Conservation (phyloP, 2,888 invertebrate species). For the Petrolisthes manimaculis region DNA sequence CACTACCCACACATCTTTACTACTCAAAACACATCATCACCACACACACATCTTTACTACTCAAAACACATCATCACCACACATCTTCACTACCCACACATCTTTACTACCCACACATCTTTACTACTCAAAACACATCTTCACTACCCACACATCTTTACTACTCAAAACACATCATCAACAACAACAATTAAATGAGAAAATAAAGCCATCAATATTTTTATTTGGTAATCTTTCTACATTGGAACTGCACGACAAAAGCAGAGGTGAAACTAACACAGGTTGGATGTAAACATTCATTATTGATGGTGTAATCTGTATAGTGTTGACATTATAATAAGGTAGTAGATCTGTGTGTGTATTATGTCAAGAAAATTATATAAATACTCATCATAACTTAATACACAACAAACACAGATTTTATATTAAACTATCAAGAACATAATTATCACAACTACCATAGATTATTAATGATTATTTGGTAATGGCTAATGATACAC, state of each 20-base stretch:
- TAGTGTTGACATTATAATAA: background rate
- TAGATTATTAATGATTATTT: slow-evolving; percentile 10
- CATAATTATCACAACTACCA: slow-evolving; percentile 5
- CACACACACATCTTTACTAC: too few species aligned
- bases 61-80: too few species aligned
- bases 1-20: too few species aligned
- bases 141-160: too few species aligned
- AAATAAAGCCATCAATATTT: slow-evolving; percentile 46
- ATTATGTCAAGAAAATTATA: slow-evolving; percentile 15
- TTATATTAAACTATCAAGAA: slow-evolving; percentile 5
- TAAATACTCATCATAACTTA: slow-evolving; percentile 5
- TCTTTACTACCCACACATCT: too few species aligned
- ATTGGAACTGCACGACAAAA: slow-evolving; percentile 58
- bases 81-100: too few species aligned
- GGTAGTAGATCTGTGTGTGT: slow-evolving; percentile 21
- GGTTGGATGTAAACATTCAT: slow-evolving; percentile 47
- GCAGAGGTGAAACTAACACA: slow-evolving; percentile 55
- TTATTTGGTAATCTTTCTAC: slow-evolving; percentile 56
- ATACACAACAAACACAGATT: slow-evolving; percentile 17
- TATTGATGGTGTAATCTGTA: slow-evolving; percentile 32
- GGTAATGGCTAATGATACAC: background rate
- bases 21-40: too few species aligned
- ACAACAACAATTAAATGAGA: background rate
- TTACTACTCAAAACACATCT: too few species aligned
- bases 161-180: too few species aligned